Percentiles rank a stretch among this genome's conserved stretches.
Conservation (phyloP, 2,888 invertebrate genomes). For the Germaria angustata region DNA sequence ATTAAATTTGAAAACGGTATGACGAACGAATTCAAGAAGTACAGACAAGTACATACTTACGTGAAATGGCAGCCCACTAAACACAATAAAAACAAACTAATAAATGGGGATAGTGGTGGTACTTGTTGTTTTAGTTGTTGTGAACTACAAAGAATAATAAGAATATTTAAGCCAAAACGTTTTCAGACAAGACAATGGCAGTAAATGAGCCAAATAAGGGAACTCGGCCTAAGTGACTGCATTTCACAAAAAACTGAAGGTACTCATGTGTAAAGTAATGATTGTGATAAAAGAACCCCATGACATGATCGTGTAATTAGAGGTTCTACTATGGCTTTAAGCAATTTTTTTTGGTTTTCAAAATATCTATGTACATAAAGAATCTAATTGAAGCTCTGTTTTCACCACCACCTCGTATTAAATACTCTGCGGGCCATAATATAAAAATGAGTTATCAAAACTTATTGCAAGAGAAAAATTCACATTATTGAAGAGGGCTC, state of each 20-base stretch:
- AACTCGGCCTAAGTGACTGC: background rate
- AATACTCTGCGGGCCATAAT: too few species aligned
- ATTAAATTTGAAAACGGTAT: background rate
- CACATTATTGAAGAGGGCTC: too few species aligned
- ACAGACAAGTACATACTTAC: background rate
- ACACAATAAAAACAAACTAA: background rate
- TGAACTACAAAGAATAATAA: background rate
- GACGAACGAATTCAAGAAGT: background rate
- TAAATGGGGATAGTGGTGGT: slow-evolving; percentile 9
- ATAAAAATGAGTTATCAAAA: too few species aligned
- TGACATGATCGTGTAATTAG: slow-evolving; percentile 59
- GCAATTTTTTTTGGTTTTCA: background rate
- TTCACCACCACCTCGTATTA: background rate
- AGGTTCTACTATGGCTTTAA: slow-evolving; percentile 46
- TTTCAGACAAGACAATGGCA: background rate
- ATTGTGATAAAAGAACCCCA: background rate
- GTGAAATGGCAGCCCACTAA: background rate
- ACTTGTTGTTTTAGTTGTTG: background rate
- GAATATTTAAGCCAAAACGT: slow-evolving; percentile 13
- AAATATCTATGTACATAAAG: background rate
- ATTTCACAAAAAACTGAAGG: background rate
- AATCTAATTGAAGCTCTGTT: slow-evolving; percentile 17
- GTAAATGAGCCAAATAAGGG: slow-evolving; percentile 9
- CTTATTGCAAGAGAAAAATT: too few species aligned
- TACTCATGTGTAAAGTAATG: background rate